A percentile compares a stretch with the other conserved stretches of the same genome.
These are phyloP conservation scores for Cataglyphis altisquamis DNA, from an alignment of 2,888 invertebrate genomes.

Conservation along the genomic window DNA sequence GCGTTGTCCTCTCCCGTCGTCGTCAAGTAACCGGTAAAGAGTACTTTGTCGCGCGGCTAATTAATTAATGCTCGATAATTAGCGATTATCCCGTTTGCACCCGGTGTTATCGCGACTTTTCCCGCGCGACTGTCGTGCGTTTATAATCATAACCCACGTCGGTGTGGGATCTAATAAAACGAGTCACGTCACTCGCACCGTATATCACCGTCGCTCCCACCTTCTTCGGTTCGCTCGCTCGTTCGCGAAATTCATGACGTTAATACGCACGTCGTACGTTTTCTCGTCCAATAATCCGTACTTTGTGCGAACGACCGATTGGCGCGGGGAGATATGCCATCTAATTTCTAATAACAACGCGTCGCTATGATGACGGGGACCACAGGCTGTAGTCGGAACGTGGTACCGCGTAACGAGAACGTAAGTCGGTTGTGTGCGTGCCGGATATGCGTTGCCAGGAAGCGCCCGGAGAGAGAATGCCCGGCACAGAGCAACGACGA, in stretches of 20 bases:
- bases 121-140: conserved; percentile 55
- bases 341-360: conserved; percentile 75
- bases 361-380: conserved; percentile 68
- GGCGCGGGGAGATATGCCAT: conserved; percentile 64
- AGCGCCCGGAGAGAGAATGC: conserved; percentile 46
- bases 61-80: conserved; percentile 74
- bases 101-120: conserved; percentile 65
- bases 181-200: conserved; percentile 29
- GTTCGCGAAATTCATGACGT: conserved; percentile 31
- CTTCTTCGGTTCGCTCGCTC: not conserved
- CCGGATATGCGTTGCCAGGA: conserved; percentile 31
- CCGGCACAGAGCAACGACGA: conserved; percentile 35
- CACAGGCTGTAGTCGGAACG: conserved; percentile 62
- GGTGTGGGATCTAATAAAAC: conserved; percentile 47
- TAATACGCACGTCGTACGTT: conserved; percentile 30
- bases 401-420: conserved; percentile 71
- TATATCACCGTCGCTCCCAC: not conserved
- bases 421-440: conserved; percentile 64
- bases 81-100: conserved; percentile 69
- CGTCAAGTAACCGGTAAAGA: conserved; percentile 41
- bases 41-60: conserved; percentile 63
- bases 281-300: conserved; percentile 45
- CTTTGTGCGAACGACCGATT: conserved; percentile 55
- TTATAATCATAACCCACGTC: conserved; percentile 57
- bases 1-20: conserved; percentile 51